Percentiles rank a stretch among this genome's conserved stretches.
Conservation (phyloP, 2,113 vertebrate species). For the Desmodus rotundus region DNA sequence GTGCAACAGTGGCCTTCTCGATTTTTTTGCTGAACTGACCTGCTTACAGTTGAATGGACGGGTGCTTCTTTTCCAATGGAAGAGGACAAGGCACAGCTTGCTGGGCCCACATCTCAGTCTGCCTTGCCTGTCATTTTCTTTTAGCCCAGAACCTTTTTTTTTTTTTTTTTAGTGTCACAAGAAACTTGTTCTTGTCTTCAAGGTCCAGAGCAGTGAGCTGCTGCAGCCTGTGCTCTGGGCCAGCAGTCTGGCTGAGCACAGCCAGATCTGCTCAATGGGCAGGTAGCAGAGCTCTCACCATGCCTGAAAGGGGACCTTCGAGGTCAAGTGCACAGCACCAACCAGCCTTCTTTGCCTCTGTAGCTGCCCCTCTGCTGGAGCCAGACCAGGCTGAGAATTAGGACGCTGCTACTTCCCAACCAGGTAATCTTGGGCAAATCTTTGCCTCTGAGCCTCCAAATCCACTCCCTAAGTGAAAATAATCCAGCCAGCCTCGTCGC, state of each 20-base stretch:
- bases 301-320: not conserved
- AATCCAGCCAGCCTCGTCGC: not conserved
- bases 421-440: not conserved
- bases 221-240: not conserved
- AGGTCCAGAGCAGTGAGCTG: not conserved
- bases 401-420: not conserved
- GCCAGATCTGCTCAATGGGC: not conserved
- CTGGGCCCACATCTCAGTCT: not conserved
- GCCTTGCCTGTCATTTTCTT: not conserved
- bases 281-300: not conserved
- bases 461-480: not conserved
- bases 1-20: not conserved
- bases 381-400: not conserved
- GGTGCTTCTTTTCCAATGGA: not conserved
- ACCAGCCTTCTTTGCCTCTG: not conserved
- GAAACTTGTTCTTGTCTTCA: conserved; percentile 6
- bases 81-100: not conserved
- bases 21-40: not conserved
- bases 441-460: not conserved
- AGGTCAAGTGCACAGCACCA: not conserved
- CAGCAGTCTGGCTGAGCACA: not conserved
- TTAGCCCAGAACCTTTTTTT: not conserved
- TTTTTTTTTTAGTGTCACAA: not conserved
- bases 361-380: not conserved
- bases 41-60: not conserved